Conservation (phyloP, 2,888 invertebrate species). For the Cryptocephalus primarius region DNA sequence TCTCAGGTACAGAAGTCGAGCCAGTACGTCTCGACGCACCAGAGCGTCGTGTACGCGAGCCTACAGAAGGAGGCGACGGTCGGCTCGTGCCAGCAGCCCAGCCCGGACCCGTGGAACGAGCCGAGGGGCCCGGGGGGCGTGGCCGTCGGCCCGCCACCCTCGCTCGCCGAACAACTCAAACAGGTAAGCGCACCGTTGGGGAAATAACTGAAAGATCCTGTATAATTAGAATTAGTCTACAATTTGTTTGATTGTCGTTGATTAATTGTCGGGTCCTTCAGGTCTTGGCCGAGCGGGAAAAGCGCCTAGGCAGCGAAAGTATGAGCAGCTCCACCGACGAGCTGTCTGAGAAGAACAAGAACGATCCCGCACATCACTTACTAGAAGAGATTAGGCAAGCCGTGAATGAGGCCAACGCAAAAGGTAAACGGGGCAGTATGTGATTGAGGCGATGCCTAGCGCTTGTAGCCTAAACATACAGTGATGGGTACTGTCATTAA, state of each 20-base stretch:
- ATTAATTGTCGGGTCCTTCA: constrained; percentile 6
- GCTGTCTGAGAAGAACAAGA: constrained; percentile 43
- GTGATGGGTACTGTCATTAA: no score
- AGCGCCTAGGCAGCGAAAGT: constrained; percentile 48
- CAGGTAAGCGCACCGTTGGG: constrained; percentile 52
- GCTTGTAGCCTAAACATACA: no score
- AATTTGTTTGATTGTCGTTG: no score
- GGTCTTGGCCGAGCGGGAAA: constrained; percentile 72
- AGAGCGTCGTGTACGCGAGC: constrained; percentile 20
- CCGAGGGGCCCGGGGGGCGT: constrained; percentile 25
- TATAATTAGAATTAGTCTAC: no score
- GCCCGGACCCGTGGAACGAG: constrained; percentile 34
- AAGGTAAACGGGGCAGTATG: constrained; percentile 47
- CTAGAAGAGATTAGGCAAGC: constrained; percentile 82
- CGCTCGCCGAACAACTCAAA: constrained; percentile 76
- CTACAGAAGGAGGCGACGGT: constrained; percentile 41
- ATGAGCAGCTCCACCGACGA: constrained; percentile 50
- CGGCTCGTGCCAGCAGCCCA: constrained; percentile 21
- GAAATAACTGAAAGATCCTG: no score
- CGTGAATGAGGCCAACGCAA: constrained; percentile 77
- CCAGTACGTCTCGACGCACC: constrained; percentile 7
- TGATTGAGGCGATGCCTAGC: no score
- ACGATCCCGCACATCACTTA: constrained; percentile 67
- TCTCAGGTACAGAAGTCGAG: constrained; percentile 24
- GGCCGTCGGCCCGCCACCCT: constrained; percentile 58